Evolutionary conservation across 2,888 invertebrate species (phyloP).

Genomic region (Leptopterna dolabrata): DNA sequence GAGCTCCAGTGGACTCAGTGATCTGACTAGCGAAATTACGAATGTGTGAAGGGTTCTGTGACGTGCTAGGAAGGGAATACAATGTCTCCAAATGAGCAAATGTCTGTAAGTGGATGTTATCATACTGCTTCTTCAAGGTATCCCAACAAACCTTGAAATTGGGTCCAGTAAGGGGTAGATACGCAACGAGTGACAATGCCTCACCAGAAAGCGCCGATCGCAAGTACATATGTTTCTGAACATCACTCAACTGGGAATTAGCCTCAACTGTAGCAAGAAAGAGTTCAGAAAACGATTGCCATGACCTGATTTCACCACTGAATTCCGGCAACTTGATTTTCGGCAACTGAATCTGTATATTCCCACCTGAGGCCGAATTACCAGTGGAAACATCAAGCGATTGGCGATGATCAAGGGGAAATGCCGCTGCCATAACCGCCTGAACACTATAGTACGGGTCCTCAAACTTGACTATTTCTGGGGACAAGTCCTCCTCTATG

Average conservation of each 20-base stretch:
- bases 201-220: not conserved
- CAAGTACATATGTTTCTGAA: not conserved
- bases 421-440: not conserved
- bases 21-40: not conserved
- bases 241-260: not conserved
- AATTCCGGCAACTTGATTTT: slow-evolving; percentile 34
- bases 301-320: not conserved
- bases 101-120: not conserved
- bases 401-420: not conserved
- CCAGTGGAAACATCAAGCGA: not conserved
- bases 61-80: not conserved
- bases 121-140: not conserved
- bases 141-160: slow-evolving; percentile 13
- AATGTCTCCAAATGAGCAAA: not conserved
- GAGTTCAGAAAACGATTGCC: slow-evolving; percentile 15
- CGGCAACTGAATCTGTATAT: not conserved
- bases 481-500: not conserved
- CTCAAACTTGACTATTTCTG: not conserved
- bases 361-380: not conserved
- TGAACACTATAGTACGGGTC: too few species aligned
- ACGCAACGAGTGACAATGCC: slow-evolving; percentile 8
- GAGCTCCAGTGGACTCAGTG: not conserved
- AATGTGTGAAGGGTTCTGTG: not conserved
- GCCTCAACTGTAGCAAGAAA: not conserved
- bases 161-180: slow-evolving; percentile 6